Percentiles rank a stretch among this genome's conserved stretches.
Conservation (phyloP, 2,797 vertebrate species). For the Lutra lutra region DNA sequence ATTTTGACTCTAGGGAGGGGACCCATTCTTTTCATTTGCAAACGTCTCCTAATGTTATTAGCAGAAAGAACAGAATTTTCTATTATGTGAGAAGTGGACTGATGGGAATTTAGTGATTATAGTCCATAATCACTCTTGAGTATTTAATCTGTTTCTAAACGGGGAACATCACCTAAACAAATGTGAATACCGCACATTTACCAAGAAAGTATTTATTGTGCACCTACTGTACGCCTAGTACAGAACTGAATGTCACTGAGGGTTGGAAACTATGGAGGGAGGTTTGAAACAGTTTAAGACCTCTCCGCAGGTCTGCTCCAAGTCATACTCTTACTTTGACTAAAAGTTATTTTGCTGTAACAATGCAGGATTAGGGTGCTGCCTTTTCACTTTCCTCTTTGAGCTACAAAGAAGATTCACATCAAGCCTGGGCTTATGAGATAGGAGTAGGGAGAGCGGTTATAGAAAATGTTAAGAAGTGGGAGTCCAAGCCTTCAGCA, state of each 20-base stretch:
- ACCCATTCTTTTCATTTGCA: conserved; percentile 13
- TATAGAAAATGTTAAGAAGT: background rate
- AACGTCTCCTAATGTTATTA: conserved; percentile 18
- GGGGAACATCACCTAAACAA: background rate
- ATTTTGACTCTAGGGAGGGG: background rate
- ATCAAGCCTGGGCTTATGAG: background rate
- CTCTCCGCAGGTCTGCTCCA: background rate
- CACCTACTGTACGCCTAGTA: background rate
- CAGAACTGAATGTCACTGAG: background rate
- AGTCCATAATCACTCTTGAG: background rate
- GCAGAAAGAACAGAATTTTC: conserved; percentile 16
- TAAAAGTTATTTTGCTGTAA: background rate
- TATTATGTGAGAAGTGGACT: background rate
- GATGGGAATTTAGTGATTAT: background rate
- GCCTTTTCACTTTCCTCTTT: background rate
- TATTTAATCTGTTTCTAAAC: conserved; percentile 16
- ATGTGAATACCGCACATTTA: background rate
- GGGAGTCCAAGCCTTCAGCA: background rate
- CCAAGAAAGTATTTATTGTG: background rate
- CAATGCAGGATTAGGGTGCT: background rate
- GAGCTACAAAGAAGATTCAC: background rate
- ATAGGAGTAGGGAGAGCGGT: background rate
- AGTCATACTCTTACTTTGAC: background rate
- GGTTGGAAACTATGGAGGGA: background rate
- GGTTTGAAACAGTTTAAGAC: background rate